A percentile compares a stretch with the other conserved stretches of the same genome.
These are phyloP conservation scores for Darevskia nairensis DNA, from an alignment of 2,797 vertebrate species.

Conservation along the genomic window DNA sequence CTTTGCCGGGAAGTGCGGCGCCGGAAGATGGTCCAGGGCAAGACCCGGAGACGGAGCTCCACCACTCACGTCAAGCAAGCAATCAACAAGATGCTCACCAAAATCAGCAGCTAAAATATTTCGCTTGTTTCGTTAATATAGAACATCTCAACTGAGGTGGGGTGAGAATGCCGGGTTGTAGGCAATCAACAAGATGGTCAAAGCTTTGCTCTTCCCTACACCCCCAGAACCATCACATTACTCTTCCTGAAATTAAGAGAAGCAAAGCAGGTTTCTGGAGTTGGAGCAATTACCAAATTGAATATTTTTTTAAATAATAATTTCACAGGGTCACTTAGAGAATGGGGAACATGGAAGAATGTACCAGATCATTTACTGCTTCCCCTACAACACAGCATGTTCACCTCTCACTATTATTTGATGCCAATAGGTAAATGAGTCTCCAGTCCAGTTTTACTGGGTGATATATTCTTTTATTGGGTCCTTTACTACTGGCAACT, in stretches of 20 bases:
- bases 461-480: neutral
- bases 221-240: slow-evolving; percentile 10
- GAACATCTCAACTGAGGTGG: slow-evolving; percentile 29
- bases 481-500: neutral
- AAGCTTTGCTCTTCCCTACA: slow-evolving; percentile 16
- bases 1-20: slow-evolving; percentile 93
- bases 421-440: slow-evolving; percentile 17
- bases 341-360: neutral
- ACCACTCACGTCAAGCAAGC: slow-evolving; percentile 98
- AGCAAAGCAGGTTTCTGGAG: slow-evolving; percentile 30
- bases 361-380: neutral
- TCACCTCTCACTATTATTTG: slow-evolving; percentile 50
- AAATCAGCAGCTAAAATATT: slow-evolving; percentile 93
- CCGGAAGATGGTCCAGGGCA: slow-evolving; percentile 92
- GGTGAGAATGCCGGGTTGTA: slow-evolving; percentile 8
- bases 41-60: slow-evolving; percentile 93
- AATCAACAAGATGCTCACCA: slow-evolving; percentile 99
- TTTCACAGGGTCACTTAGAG: neutral
- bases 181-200: slow-evolving; percentile 38
- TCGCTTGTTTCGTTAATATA: neutral
- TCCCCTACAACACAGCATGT: neutral
- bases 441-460: slow-evolving; percentile 2
- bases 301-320: neutral
- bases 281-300: slow-evolving; percentile 13
- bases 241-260: slow-evolving; percentile 16